Evolutionary conservation across 2,888 invertebrate genomes (phyloP).

Genomic region (Pilophorus perplexus): DNA sequence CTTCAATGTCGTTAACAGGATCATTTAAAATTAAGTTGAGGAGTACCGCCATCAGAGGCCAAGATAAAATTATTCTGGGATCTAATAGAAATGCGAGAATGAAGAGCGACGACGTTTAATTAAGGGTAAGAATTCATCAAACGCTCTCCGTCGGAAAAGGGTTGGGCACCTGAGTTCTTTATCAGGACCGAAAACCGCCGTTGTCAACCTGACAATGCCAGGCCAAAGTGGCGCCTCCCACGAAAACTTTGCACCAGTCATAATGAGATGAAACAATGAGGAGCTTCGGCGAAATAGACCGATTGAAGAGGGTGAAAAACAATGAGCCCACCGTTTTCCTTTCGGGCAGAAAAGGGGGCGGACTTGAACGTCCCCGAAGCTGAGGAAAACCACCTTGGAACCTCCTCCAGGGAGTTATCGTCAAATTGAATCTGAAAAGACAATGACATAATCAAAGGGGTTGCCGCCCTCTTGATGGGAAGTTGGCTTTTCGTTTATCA

Average conservation of each 20-base stretch:
- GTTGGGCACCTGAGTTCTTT: conserved; percentile 40
- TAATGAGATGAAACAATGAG: conserved; percentile 45
- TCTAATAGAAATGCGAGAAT: conserved; percentile 26
- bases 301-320: conserved; percentile 41
- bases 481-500: conserved; percentile 31
- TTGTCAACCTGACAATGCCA: conserved; percentile 37
- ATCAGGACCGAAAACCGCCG: conserved; percentile 18
- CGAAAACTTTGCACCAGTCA: conserved; percentile 38
- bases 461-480: conserved; percentile 29
- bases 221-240: conserved; percentile 9
- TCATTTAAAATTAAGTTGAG: too few species aligned
- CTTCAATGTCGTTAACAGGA: too few species aligned
- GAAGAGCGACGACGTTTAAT: conserved; percentile 40
- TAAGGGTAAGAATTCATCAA: conserved; percentile 43
- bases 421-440: conserved; percentile 43
- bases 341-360: conserved; percentile 1
- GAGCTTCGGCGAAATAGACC: conserved; percentile 34
- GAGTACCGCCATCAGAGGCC: too few species aligned
- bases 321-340: conserved; percentile 29
- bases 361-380: background rate
- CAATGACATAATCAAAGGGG: conserved; percentile 41
- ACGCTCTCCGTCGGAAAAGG: conserved; percentile 29
- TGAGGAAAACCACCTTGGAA: conserved; percentile 15
- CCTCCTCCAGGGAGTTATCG: conserved; percentile 35
- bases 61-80: conserved; percentile 32